A percentile compares a stretch with the other conserved stretches of the same genome.
These are phyloP conservation scores for Toxotes jaculatrix DNA, from an alignment of 2,113 vertebrate genomes.

Conservation along the genomic window DNA sequence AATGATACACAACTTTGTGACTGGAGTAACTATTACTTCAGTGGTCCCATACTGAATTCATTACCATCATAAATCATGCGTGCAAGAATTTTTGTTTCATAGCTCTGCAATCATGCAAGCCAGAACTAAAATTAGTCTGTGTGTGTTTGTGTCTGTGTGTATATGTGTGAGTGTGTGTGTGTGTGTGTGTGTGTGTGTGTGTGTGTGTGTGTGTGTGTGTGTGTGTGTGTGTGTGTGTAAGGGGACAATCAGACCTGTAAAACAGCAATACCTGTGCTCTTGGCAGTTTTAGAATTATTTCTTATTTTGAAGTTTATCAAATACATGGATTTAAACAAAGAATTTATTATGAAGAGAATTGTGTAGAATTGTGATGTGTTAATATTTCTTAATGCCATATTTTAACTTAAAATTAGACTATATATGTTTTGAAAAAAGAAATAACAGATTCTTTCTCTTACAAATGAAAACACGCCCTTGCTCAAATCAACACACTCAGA, in stretches of 20 bases:
- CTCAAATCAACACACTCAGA: background rate
- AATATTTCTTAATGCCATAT: background rate
- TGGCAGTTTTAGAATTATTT: too few species aligned
- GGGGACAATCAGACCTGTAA: too few species aligned
- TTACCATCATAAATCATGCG: background rate
- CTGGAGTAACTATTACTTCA: background rate
- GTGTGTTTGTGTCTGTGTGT: too few species aligned
- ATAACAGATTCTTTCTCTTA: background rate
- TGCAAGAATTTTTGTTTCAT: background rate
- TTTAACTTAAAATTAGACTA: background rate
- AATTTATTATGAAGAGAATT: background rate
- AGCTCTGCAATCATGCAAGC: background rate
- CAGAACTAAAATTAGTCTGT: background rate
- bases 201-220: too few species aligned
- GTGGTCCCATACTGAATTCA: background rate
- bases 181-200: too few species aligned
- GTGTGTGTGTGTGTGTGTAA: too few species aligned
- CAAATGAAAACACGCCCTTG: background rate
- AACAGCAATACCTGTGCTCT: too few species aligned
- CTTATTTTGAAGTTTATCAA: too few species aligned
- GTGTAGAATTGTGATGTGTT: background rate
- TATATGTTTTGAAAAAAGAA: too few species aligned
- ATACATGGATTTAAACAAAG: background rate
- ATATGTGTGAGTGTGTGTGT: too few species aligned
- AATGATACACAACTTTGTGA: background rate